These are phyloP conservation scores for Sisor rabdophorus DNA, from an alignment of 2,113 vertebrate species.

Conservation along the genomic window DNA sequence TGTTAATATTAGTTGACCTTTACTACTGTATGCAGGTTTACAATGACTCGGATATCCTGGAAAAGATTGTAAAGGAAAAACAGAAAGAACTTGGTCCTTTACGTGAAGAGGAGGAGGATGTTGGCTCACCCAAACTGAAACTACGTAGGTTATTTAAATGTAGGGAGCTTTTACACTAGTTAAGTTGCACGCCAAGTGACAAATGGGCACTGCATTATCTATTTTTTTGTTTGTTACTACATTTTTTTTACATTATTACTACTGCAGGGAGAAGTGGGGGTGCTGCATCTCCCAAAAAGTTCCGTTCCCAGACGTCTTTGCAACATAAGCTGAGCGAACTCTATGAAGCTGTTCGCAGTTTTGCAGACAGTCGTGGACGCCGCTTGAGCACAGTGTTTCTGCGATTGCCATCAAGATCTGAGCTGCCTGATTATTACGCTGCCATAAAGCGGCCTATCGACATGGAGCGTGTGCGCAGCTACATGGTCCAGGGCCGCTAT, in stretches of 20 bases:
- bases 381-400: slow-evolving; percentile 94
- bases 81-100: slow-evolving; percentile 87
- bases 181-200: neutral
- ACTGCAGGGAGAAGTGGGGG: slow-evolving; percentile 79
- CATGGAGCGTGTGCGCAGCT: slow-evolving; percentile 94
- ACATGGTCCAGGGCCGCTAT: slow-evolving; percentile 93
- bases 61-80: slow-evolving; percentile 94
- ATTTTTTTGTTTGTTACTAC: neutral
- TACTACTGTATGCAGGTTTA: slow-evolving; percentile 76
- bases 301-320: slow-evolving; percentile 92
- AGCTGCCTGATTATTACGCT: slow-evolving; percentile 96
- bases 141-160: slow-evolving; percentile 74
- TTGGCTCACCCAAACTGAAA: slow-evolving; percentile 94
- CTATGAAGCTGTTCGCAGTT: slow-evolving; percentile 94
- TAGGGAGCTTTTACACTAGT: too few relatives aligned
- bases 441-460: slow-evolving; percentile 96
- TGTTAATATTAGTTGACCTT: neutral
- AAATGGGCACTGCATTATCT: neutral
- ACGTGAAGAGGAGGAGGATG: slow-evolving; percentile 88
- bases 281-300: slow-evolving; percentile 92
- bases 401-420: slow-evolving; percentile 87
- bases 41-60: slow-evolving; percentile 92
- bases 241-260: neutral
- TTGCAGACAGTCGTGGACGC: slow-evolving; percentile 90
- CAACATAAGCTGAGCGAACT: slow-evolving; percentile 94